phyloP scores from a whole-genome alignment of 1,140 invertebrate species.

The Caenorhabditis briggsae region DNA sequence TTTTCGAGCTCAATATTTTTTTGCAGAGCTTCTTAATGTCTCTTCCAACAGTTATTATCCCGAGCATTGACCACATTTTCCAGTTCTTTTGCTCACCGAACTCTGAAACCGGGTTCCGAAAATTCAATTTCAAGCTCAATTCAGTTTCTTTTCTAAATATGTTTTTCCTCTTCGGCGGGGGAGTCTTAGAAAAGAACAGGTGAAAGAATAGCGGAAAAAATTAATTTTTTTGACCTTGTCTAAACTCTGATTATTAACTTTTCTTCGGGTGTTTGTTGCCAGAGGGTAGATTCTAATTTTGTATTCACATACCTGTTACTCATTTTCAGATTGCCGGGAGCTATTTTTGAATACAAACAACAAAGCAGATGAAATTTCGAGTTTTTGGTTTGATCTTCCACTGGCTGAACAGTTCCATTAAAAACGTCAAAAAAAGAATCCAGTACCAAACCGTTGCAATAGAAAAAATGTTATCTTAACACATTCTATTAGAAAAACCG shows the following conservation, averaged over 20 bases:
- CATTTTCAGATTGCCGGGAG: not conserved
- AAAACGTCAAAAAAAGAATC: no score
- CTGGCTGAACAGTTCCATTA: no score
- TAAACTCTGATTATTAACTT: not conserved
- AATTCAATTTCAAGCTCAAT: not conserved
- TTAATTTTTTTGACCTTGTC: slow-evolving; percentile 6
- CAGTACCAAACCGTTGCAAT: no score
- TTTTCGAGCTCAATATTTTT: not conserved
- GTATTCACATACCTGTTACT: not conserved
- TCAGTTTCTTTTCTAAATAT: not conserved
- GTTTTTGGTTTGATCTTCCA: no score
- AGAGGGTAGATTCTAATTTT: not conserved
- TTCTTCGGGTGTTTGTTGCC: no score
- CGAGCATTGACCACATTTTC: not conserved
- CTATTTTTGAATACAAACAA: no score
- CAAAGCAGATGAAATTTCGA: no score
- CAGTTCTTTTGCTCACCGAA: not conserved
- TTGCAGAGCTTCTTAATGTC: not conserved
- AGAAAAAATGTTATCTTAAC: no score
- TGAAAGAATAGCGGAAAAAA: not conserved
- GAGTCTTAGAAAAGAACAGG: not conserved
- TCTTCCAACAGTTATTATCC: not conserved
- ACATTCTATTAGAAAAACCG: no score
- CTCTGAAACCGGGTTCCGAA: not conserved
- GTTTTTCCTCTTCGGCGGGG: not conserved